phyloP scores from a whole-genome alignment of 1,140 invertebrate species.

The Andricus grossulariae region DNA sequence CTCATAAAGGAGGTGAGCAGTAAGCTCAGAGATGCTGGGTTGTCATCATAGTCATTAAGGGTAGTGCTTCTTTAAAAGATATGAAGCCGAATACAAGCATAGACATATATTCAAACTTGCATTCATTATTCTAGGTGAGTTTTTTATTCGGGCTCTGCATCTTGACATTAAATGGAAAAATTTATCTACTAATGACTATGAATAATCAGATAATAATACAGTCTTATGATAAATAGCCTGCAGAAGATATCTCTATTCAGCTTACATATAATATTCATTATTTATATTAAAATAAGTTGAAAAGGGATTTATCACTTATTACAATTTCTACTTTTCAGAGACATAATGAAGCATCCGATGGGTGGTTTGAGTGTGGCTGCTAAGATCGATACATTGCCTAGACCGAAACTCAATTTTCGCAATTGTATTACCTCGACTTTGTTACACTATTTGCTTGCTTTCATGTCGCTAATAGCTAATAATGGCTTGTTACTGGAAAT shows the following conservation, averaged over 20 bases:
- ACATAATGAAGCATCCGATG: no score
- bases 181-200: not conserved
- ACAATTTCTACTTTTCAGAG: no score
- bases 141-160: not conserved
- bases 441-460: slow-evolving; percentile 17
- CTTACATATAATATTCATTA: not conserved
- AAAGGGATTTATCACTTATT: not conserved
- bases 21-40: slow-evolving; percentile 51
- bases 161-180: not conserved
- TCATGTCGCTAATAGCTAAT: slow-evolving; percentile 17
- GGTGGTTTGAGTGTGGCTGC: not conserved
- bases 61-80: slow-evolving; percentile 56
- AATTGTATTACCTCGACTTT: slow-evolving; percentile 1
- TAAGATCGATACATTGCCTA: slow-evolving; percentile 1
- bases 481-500: slow-evolving; percentile 20
- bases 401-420: not conserved
- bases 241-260: not conserved
- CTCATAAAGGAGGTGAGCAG: slow-evolving; percentile 36
- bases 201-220: not conserved
- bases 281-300: not conserved
- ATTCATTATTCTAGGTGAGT: not conserved
- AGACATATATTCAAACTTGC: not conserved
- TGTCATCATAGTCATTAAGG: slow-evolving; percentile 65
- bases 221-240: no score
- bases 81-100: not conserved